Base-by-base conservation (phyloP, 1,140 invertebrate genomes). In the Neodiprion virginianus region DNA sequence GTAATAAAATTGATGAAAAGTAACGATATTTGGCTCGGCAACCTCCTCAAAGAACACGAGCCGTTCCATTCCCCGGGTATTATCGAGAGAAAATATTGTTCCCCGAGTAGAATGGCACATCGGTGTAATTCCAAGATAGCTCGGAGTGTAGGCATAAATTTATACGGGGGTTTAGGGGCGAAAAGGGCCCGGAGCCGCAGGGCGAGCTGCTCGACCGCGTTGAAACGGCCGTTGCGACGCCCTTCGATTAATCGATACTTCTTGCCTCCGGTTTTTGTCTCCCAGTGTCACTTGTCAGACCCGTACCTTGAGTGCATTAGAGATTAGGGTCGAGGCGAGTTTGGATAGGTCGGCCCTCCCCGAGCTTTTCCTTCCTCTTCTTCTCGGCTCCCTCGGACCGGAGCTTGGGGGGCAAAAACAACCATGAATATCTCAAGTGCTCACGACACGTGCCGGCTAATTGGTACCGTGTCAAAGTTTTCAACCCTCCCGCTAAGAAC, bases 391-490 rank as follows among this genome's bases (percentile, higher is more conserved):
- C 53, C 53, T 5, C 28, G 28, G 28, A 40, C 28, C 28, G 5
- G 28, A 40, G 28, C 53, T 17, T 61, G 5, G 53, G 79, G 77
- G 40, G 74, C 72, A 80, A 81, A 83, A 81, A 78, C 82, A 81
- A 74, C 72, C 80, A 80, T 81, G 79, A 82, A 82, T 81, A 79
- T 83, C 80, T 79, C 73, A 76, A 79, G 72, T 49, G 67, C 4
- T 12, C 74, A 74, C 74, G 80, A 78, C 79, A 82, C 79, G 80
- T 81, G 80, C 80, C 78, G 72, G 48, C 75, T 83, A 84, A 85
- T 85, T 83, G 78, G 79, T 66, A 61, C 65, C 75, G 75, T 71
- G 9, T 74, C 67, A 21, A 47, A 49, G 67, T 68, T 76, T 77
- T 74, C 79, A 77, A 80, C 76, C 53, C 53, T 61, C 28, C 28